Evolutionary conservation across 2,797 vertebrate genomes (phyloP).

Genomic region (Spea hammondii): DNA sequence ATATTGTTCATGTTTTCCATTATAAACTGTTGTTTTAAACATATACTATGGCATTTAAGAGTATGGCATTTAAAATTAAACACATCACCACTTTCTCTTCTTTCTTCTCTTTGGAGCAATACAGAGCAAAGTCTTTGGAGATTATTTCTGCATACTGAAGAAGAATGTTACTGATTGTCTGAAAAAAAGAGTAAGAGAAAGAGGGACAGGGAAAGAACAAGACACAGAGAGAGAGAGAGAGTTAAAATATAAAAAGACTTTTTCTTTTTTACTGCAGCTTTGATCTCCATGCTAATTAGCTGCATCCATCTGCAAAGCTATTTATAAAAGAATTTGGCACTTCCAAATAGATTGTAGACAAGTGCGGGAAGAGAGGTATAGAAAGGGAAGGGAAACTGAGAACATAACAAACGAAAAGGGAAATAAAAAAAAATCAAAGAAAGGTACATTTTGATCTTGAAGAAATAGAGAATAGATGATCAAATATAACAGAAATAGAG

Average conservation of each 20-base stretch:
- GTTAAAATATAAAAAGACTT: neutral
- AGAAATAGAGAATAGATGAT: neutral
- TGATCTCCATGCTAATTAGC: neutral
- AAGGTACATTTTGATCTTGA: neutral
- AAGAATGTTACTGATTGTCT: conserved; percentile 98
- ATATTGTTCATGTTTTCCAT: no score
- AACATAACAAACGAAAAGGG: neutral
- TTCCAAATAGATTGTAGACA: neutral
- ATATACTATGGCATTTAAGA: neutral
- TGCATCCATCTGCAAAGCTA: neutral
- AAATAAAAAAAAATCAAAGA: neutral
- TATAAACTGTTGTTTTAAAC: no score
- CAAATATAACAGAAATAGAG: neutral
- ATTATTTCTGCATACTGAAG: conserved; percentile 94
- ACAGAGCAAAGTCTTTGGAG: conserved; percentile 89
- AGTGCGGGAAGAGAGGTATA: neutral
- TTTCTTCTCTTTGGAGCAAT: conserved; percentile 92
- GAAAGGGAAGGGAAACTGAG: neutral
- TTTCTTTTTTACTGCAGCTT: neutral
- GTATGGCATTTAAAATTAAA: conserved; percentile 13
- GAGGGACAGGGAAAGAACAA: no score
- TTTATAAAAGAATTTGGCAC: conserved; percentile 4
- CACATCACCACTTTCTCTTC: conserved; percentile 78
- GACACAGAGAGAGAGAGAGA: conserved; percentile 3
- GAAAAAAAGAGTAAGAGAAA: conserved; percentile 34